These are phyloP conservation scores for Antigone vipio DNA, from an alignment of 2,113 vertebrate genomes.

Conservation along the genomic window DNA sequence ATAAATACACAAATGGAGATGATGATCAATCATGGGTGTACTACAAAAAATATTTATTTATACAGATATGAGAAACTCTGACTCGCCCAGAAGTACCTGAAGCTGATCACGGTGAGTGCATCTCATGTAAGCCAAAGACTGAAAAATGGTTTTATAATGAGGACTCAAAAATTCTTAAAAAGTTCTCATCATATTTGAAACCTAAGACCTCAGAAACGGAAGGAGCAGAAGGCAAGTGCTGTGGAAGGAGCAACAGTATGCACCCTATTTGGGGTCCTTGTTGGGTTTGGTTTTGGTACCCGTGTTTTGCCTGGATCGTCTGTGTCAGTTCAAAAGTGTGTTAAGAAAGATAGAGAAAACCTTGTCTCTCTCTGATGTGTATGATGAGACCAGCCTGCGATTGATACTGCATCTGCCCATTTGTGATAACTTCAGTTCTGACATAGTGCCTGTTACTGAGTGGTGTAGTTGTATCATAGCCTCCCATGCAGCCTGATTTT, in stretches of 20 bases:
- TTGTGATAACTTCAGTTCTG: neutral
- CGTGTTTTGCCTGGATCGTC: neutral
- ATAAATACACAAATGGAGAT: conserved; percentile 21
- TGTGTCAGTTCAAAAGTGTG: neutral
- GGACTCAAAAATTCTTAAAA: neutral
- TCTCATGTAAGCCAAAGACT: neutral
- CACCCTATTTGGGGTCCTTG: neutral
- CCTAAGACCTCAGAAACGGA: neutral
- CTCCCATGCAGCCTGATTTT: neutral
- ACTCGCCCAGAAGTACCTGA: neutral
- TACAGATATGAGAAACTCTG: neutral
- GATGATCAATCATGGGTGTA: neutral
- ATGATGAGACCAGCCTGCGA: neutral
- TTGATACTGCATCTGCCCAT: neutral
- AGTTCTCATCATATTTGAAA: neutral
- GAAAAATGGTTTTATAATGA: neutral
- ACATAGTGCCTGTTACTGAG: neutral
- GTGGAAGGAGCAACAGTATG: neutral
- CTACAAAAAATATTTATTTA: neutral
- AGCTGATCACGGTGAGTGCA: neutral
- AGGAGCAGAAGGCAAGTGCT: neutral
- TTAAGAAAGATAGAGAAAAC: neutral
- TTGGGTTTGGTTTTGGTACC: neutral
- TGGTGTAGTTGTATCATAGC: neutral
- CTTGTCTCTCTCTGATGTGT: neutral